Base-by-base conservation (phyloP, 2,797 vertebrate genomes). In the Rallus crepitans region DNA sequence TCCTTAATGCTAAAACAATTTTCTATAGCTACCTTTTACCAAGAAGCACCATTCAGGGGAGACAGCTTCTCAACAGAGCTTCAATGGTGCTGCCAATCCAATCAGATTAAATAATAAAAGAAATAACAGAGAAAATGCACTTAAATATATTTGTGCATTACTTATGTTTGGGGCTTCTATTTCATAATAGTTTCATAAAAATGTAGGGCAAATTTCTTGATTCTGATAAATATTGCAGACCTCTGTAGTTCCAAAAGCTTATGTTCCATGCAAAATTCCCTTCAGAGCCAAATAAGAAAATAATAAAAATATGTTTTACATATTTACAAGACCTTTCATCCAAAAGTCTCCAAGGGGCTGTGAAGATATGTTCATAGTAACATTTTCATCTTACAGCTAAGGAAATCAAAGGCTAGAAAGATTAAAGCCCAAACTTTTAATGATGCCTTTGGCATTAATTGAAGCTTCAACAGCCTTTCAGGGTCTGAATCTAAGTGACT, bases 391-490 rank as follows among this genome's bases (percentile, higher is more conserved):
- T 82, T 73, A 79, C 6, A 92, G 63, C 65, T 65, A 80, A 73
- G 65, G 68, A 93, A 92, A 94, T 89, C 68, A 95, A 94, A 95
- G 56, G 24, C 90, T 70, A 75, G 42, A 48, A 87, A 95, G 64
- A 93, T 87, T 89, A 92, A 96, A 96, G 66, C 8, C 33, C 68
- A 93, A 81, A 82, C 27, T 20, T 87, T 95, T 84, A 92, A 84
- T 73, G 47, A 90, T 35, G 55, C 4, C 57, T 89, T 82, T 95
- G 42, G 28, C 93, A 94, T 70, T 95, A 95, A 92, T 11, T 79
- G 25, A 48, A 89, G 31, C 9, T 42, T 90, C 76, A 70, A 73
- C 94, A 96, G 82, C 6, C 7, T 95, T 94, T 96, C 77, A 84
- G 59, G 25, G 66, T 84, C 52, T 89, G 39, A 55, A 89, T 89